Base-by-base conservation (phyloP, 2,113 vertebrate genomes). In the Montifringilla adamsi region DNA sequence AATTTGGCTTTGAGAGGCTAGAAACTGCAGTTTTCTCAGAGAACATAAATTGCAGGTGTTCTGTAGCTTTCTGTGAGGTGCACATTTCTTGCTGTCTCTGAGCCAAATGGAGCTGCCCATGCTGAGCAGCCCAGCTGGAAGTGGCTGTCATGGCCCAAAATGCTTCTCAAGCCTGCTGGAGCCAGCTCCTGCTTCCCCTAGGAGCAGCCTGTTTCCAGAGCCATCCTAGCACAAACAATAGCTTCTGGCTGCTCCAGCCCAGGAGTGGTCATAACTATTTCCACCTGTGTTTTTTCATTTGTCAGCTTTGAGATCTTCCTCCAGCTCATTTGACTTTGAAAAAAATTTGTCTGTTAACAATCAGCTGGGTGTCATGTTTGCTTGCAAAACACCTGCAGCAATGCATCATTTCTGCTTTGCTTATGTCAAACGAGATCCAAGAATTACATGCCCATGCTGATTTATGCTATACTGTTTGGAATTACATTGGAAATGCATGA, bases 301-400 rank as follows among this genome's bases (percentile, higher is more conserved):
- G 24, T 92, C 82, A 86, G 68, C 67, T 90, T 91, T 85, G 83
- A 76, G 52, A 80, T 76, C 58, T 92, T 95, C 55, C 67, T 86
- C 95, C 47, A 50, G 49, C 77, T 50, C 23, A 22, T 93, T 82
- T 91, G 84, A 80, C 93, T 96, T 91, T 92, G 30, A 37, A 86
- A 83, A 50, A 75, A 88, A 70, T 30, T 74, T 4, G 18, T 69
- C 87, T 92, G 87, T 90, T 92, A 92, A 41, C 68, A 53, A 23
- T 94, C 85, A 91, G 67, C 56, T 76, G 67, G 88, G 49, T 0
- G 1, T 93, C 86, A 47, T 93, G 85, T 96, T 97, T 93, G 89
- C 78, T 93, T 90, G 87, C 84, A 96, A 66, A 95, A 66, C 95
- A 96, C 94, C 88, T 96, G 75, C 96, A 94, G 87, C 84, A 97